These are phyloP conservation scores for Anthophora plumipes DNA, from an alignment of 2,888 invertebrate species.

Conservation along the genomic window DNA sequence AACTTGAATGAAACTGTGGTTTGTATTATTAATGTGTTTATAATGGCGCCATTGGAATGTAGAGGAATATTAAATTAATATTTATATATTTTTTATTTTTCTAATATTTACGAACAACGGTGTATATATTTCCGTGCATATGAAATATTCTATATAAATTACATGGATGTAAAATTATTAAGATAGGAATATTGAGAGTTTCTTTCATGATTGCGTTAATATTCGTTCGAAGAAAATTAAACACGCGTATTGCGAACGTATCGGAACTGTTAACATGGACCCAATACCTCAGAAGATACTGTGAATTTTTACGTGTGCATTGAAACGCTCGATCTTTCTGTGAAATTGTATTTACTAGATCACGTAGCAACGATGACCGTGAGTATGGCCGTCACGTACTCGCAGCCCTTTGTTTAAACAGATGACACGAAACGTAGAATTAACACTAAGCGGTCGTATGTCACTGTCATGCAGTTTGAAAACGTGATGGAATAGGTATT, in stretches of 20 bases:
- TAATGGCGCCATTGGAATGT: no score
- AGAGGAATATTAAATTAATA: no score
- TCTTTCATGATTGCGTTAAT: no score
- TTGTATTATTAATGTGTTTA: no score
- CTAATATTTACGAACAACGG: no score
- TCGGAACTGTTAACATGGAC: background rate
- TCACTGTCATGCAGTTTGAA: background rate
- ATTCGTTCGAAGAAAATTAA: background rate
- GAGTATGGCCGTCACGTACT: conserved; percentile 13
- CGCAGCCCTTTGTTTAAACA: conserved; percentile 2
- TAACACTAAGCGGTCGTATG: background rate
- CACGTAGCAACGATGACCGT: conserved; percentile 9
- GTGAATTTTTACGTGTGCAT: background rate
- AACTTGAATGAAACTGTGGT: no score
- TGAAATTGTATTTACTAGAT: conserved; percentile 23
- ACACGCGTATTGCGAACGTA: background rate
- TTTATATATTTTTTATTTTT: no score
- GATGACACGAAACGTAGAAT: conserved; percentile 21
- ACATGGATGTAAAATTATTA: no score
- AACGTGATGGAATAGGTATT: background rate
- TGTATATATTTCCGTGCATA: no score
- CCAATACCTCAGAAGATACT: background rate
- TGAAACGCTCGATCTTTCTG: background rate
- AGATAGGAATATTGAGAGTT: no score
- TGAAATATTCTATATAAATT: no score